These are phyloP conservation scores for Agrochola litura DNA, from an alignment of 2,888 invertebrate genomes.

Conservation along the genomic window DNA sequence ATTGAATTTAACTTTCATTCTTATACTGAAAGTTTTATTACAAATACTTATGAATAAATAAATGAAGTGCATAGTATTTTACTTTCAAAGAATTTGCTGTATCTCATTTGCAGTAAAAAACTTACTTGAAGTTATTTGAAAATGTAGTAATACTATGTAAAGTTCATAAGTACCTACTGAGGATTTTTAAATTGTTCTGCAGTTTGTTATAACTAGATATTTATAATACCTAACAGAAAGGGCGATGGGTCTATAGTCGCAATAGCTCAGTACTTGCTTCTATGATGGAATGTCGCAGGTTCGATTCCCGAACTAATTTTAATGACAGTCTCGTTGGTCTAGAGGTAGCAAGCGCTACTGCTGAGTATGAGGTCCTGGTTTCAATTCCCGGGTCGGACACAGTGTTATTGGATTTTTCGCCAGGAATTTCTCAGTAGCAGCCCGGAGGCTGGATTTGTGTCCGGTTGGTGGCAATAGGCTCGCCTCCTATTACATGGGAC, in stretches of 20 bases:
- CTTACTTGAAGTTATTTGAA: conserved; percentile 11
- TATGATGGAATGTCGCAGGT: neutral
- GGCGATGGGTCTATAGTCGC: neutral
- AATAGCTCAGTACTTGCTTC: neutral
- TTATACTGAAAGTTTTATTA: conserved; percentile 26
- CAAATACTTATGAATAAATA: conserved; percentile 29
- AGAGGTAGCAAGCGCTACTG: neutral
- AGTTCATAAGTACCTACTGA: neutral
- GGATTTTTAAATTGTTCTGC: conserved; percentile 33
- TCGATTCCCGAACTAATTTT: neutral
- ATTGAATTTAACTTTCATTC: conserved; percentile 4
- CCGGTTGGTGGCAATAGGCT: neutral
- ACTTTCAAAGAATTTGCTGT: conserved; percentile 15
- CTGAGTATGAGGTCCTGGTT: neutral
- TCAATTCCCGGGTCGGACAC: neutral
- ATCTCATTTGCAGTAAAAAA: conserved; percentile 41
- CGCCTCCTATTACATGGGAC: neutral
- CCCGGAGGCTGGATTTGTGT: neutral
- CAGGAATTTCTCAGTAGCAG: neutral
- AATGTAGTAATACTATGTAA: conserved; percentile 12
- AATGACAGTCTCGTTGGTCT: too few relatives aligned
- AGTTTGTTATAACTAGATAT: neutral
- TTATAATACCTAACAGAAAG: conserved; percentile 8
- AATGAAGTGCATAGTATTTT: conserved; percentile 21
- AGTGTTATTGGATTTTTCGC: neutral